These are phyloP conservation scores for Platorchestia sp. DNA, from an alignment of 1,140 invertebrate species.

Conservation along the genomic window DNA sequence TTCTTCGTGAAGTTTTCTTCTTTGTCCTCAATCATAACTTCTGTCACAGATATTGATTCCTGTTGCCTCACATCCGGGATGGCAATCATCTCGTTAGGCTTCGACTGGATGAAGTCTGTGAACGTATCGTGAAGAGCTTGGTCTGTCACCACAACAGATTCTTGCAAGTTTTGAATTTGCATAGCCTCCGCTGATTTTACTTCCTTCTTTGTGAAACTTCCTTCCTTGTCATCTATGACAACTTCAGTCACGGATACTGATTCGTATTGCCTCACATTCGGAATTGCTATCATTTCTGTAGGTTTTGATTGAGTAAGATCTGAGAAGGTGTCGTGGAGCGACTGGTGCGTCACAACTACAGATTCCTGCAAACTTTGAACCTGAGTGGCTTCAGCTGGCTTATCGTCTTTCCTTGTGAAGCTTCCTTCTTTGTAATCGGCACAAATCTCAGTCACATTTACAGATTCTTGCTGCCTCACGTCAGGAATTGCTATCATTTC, in stretches of 20 bases:
- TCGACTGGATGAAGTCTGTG: not conserved
- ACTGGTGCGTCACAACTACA: not conserved
- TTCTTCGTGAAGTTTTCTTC: conserved; percentile 15
- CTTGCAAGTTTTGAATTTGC: not conserved
- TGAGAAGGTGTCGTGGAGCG: not conserved
- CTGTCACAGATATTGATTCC: conserved; percentile 59
- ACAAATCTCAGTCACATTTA: conserved; percentile 57
- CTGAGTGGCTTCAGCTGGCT: not conserved
- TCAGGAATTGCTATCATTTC: conserved; percentile 59
- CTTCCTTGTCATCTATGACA: conserved; percentile 45
- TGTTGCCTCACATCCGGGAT: conserved; percentile 21
- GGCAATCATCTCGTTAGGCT: conserved; percentile 10
- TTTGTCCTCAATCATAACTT: conserved; percentile 57
- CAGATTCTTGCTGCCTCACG: conserved; percentile 55
- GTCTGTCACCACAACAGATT: not conserved
- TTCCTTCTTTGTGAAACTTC: not conserved
- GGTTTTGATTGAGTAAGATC: not conserved
- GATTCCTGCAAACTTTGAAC: not conserved
- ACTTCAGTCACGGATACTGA: conserved; percentile 60
- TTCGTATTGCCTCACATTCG: not conserved
- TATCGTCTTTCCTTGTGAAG: not conserved
- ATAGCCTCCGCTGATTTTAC: not conserved
- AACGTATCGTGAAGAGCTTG: not conserved
- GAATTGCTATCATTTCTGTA: not conserved
- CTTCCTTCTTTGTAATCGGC: conserved; percentile 20